These are phyloP conservation scores for Athene cunicularia DNA, from an alignment of 2,113 vertebrate genomes.

Conservation along the genomic window DNA sequence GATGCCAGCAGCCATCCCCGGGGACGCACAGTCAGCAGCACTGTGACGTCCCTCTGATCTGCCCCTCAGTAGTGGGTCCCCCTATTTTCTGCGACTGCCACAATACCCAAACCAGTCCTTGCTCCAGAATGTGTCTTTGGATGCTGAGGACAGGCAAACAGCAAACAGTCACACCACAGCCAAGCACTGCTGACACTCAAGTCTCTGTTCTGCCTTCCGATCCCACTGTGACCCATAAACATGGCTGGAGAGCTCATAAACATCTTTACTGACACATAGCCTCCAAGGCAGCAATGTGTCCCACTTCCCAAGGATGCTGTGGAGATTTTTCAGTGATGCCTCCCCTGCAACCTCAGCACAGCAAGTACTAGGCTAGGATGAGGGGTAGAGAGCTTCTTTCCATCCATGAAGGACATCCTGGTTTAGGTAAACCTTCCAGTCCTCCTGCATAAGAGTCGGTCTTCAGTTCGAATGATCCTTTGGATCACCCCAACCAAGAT, in stretches of 20 bases:
- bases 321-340: neutral
- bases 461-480: neutral
- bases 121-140: neutral
- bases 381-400: neutral
- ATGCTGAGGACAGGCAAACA: neutral
- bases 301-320: neutral
- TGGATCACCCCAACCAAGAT: neutral
- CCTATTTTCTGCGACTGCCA: accelerated
- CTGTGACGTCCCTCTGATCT: neutral
- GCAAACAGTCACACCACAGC: neutral
- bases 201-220: neutral
- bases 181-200: neutral
- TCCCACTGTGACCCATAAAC: neutral
- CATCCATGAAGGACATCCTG: neutral
- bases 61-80: accelerated
- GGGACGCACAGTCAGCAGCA: neutral
- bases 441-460: neutral
- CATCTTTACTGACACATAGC: neutral
- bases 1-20: accelerated
- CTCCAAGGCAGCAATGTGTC: neutral
- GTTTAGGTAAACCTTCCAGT: neutral
- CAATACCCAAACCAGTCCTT: neutral
- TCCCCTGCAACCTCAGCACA: neutral
- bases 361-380: neutral
- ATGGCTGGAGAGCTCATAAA: neutral